Base-by-base conservation (phyloP, 1,140 invertebrate species). In the Leptinotarsa texana region DNA sequence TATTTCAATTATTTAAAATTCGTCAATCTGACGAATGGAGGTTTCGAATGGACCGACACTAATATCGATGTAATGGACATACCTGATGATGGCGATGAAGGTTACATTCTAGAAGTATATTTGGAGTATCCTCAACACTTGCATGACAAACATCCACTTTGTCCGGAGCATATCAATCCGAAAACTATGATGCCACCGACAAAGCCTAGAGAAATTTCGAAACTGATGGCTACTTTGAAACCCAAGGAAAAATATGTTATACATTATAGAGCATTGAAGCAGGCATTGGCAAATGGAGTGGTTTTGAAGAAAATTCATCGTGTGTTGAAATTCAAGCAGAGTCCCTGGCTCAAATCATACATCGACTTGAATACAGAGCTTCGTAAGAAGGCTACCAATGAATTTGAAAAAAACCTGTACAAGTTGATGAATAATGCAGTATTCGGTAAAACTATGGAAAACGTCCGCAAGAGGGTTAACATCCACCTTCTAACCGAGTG, bases 241-340 rank as follows among this genome's bases (percentile, higher is more conserved):
- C 24, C 24, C 4, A 57, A 86, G 87, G 4, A 86, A 87, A 80
- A 75, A 21, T 78, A 78, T 49, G 51, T 78, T n/a, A 83, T 89
- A 49, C 88, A 89, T 82, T 87, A 88, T 82, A 72, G 78, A 75
- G 87, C 85, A 80, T 83, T 89, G 49, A 81, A 88, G 82, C 86
- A 87, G 80, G 87, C 83, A 76, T n/a, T 88, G 24, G 67, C 83
- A 69, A 21, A 83, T 73, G 88, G 88, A 51, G 62, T 89, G 47
- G 82, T 81, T 76, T 68, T 89, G 67, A 84, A 74, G 63, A 87
- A 88, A 84, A 83, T 89, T 61, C 83, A 89, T 83, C 79, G 84
- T 81, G 82, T 88, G 73, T 82, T 88, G 77, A 79, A 84, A 84
- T 89, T 90, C 81, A 82, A 86, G 42, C 88, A 90, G 86, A 81